A percentile compares a stretch with the other conserved stretches of the same genome.
Evolutionary conservation across 1,140 invertebrate species (phyloP).

Genomic region (Doryteuthis pealeii): DNA sequence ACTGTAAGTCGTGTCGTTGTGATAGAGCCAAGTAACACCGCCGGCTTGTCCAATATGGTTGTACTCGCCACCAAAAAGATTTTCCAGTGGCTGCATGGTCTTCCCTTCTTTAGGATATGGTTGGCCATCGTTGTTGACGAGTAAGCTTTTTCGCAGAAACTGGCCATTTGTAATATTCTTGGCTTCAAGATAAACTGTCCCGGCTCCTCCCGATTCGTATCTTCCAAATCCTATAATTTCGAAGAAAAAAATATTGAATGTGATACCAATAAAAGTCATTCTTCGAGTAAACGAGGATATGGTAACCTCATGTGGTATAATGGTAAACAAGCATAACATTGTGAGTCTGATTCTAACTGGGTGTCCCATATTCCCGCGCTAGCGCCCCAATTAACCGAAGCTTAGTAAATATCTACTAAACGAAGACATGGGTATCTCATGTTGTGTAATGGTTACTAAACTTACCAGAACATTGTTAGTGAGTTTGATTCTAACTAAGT

Average conservation of each 20-base stretch:
- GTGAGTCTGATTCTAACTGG: too few species aligned
- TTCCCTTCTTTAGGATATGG: slow-evolving; percentile 33
- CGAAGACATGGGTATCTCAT: too few species aligned
- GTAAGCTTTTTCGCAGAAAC: slow-evolving; percentile 26
- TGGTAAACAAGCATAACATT: too few species aligned
- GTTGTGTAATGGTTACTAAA: too few species aligned
- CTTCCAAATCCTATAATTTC: slow-evolving; percentile 31
- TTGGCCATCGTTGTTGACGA: slow-evolving; percentile 40
- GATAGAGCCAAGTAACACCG: slow-evolving; percentile 45
- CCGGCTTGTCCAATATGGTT: slow-evolving; percentile 35
- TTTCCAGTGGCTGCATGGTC: slow-evolving; percentile 25
- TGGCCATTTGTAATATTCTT: slow-evolving; percentile 17
- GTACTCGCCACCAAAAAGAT: slow-evolving; percentile 38
- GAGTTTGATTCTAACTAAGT: too few species aligned
- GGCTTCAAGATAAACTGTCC: slow-evolving; percentile 39
- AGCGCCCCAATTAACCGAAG: too few species aligned
- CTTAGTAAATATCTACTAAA: too few species aligned
- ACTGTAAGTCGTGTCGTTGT: slow-evolving; percentile 29
- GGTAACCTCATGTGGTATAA: too few species aligned
- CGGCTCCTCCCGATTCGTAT: slow-evolving; percentile 45
- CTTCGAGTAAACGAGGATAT: too few species aligned
- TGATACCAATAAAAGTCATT: too few species aligned
- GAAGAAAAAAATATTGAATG: slow-evolving; percentile 1
- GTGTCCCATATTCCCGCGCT: too few species aligned
- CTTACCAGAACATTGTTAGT: too few species aligned